Base-by-base conservation (phyloP, 2,113 vertebrate species). In the Onychorhynchus coronatus region DNA sequence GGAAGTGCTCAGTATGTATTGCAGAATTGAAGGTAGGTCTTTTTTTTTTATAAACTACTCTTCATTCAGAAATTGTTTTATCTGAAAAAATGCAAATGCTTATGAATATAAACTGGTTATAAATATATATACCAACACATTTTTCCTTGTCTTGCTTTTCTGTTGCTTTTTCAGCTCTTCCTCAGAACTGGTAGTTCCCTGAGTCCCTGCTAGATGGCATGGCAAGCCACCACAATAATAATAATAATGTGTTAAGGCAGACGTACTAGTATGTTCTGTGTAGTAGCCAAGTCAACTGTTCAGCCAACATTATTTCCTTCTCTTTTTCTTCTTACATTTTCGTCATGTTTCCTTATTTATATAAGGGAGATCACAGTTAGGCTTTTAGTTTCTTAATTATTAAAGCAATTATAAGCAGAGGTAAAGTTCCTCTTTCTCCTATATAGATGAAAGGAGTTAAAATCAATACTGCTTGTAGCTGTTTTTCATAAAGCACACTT, bases 201-300 rank as follows among this genome's bases (percentile, higher is more conserved):
- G 23, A 94, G 47, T 96, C 85, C 92, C 96, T 97, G 96, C 96
- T 97, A 97, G 96, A 96, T 97, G 96, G 96, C 96, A 96, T 94
- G 94, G 86, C 96, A 97, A 97, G 80, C 96, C 93, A 95, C 89
- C 56, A 58, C 92, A 96, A 95, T 66, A 91, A 90, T 79, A 91
- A 90, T 79, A 94, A 83, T 74, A 72, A 78, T 42, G 65, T 44
- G 56, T 39, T 92, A 93, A 96, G 44, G 61, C 56, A 84, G 66
- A 75, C 13, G 41, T 66, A 22, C 55, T 47, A 23, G 31, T 63
- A 24, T 39, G 39, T 49, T 72, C 33, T 65, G 65, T 3, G 19
- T 49, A 65, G 47, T 24, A 78, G 27, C 44, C 15, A 84, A 77
- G 83, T 67, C 80, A 70, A 20, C 62, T 53, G 50, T 30, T 92